Conservation (phyloP, 2,888 invertebrate genomes). For the Lithophane socia region DNA sequence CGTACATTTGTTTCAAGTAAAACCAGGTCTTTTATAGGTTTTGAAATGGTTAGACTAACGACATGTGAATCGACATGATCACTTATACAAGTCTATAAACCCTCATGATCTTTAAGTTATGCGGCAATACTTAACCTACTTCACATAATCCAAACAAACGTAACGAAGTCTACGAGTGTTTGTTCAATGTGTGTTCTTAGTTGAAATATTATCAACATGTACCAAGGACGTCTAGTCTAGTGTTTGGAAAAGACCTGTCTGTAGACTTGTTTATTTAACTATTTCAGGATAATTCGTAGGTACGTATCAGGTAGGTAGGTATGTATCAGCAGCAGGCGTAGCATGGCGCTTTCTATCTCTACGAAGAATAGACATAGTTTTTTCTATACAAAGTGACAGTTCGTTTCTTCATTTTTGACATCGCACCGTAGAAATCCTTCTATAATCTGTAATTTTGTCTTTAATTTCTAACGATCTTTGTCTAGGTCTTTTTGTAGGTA, state of each 20-base stretch:
- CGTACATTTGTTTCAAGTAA: constrained; percentile 1
- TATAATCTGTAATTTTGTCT: too few relatives aligned
- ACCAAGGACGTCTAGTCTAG: constrained; percentile 18
- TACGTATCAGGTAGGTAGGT: background rate
- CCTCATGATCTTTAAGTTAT: constrained; percentile 24
- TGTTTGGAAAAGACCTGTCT: background rate
- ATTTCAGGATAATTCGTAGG: background rate
- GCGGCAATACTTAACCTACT: constrained; percentile 36
- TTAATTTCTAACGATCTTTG: too few relatives aligned
- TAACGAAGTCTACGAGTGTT: constrained; percentile 19
- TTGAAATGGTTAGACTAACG: constrained; percentile 1
- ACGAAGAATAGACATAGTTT: too few relatives aligned
- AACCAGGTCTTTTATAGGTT: constrained; percentile 15
- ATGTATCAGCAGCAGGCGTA: too few relatives aligned
- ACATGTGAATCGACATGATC: constrained; percentile 16
- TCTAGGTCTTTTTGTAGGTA: too few relatives aligned
- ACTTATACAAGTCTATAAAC: constrained; percentile 34
- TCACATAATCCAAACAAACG: constrained; percentile 38
- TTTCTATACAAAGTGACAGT: too few relatives aligned
- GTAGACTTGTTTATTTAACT: background rate
- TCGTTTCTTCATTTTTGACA: too few relatives aligned
- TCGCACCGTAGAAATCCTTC: too few relatives aligned
- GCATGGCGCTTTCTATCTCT: too few relatives aligned
- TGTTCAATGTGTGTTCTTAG: constrained; percentile 19
- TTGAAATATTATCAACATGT: constrained; percentile 34